Conservation (phyloP, 2,888 invertebrate genomes). For the Oscheius sp. region DNA sequence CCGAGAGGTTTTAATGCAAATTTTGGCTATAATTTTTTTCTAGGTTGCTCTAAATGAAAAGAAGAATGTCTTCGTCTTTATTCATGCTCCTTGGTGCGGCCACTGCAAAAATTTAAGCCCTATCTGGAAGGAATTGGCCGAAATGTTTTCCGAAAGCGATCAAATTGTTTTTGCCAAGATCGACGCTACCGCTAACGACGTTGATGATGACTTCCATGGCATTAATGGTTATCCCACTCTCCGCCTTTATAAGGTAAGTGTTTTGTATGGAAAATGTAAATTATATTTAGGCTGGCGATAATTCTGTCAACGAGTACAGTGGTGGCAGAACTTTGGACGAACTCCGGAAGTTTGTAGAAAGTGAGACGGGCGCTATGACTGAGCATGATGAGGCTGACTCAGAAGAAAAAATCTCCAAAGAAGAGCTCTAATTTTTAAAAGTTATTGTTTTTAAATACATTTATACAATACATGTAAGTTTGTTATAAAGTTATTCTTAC, state of each 20-base stretch:
- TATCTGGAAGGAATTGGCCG: slow-evolving; percentile 9
- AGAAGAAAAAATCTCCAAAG: background rate
- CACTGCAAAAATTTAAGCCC: slow-evolving; percentile 32
- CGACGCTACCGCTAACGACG: slow-evolving; percentile 35
- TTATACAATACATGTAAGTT: background rate
- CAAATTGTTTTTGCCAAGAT: slow-evolving; percentile 30
- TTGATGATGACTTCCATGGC: slow-evolving; percentile 19
- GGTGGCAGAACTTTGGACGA: background rate
- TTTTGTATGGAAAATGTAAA: background rate
- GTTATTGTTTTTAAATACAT: background rate
- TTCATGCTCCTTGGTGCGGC: slow-evolving; percentile 36
- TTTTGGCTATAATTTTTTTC: too few species aligned
- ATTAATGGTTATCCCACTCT: slow-evolving; percentile 34
- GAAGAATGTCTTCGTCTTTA: slow-evolving; percentile 22
- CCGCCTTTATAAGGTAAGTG: slow-evolving; percentile 27
- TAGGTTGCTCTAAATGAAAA: slow-evolving; percentile 13
- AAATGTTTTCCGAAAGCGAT: slow-evolving; percentile 2
- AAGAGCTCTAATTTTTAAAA: slow-evolving; percentile 5
- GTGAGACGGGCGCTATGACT: background rate
- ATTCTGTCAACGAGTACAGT: slow-evolving; percentile 8
- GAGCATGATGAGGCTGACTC: background rate
- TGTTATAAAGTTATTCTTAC: background rate
- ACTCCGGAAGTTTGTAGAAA: slow-evolving; percentile 5
- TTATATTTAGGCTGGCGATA: background rate
- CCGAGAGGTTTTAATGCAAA: too few species aligned